Evolutionary conservation across 2,888 invertebrate species (phyloP).

Genomic region (Plusia festucae): DNA sequence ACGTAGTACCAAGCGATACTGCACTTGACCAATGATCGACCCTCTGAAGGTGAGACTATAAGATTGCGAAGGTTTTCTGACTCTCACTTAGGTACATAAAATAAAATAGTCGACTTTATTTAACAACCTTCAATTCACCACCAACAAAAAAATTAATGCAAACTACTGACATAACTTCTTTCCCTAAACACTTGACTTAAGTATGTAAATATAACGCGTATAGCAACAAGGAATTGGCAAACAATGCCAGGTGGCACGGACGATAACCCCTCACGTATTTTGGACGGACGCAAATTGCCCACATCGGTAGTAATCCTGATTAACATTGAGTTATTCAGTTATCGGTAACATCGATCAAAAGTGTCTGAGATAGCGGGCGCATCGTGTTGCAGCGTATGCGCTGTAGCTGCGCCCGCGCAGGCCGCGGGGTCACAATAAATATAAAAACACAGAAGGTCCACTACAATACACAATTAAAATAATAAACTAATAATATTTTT

Average conservation of each 20-base stretch:
- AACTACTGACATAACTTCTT: background rate
- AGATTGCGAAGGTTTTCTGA: background rate
- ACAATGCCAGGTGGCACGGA: slow-evolving; percentile 36
- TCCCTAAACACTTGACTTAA: slow-evolving; percentile 9
- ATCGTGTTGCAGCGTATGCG: slow-evolving; percentile 57
- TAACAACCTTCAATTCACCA: no score
- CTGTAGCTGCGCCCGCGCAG: slow-evolving; percentile 53
- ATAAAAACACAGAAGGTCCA: slow-evolving; percentile 33
- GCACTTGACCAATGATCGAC: slow-evolving; percentile 18
- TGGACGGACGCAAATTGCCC: slow-evolving; percentile 21
- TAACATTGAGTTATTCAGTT: slow-evolving; percentile 33
- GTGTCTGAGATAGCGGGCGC: slow-evolving; percentile 43
- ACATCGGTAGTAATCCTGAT: background rate
- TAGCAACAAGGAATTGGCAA: slow-evolving; percentile 49
- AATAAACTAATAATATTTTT: background rate
- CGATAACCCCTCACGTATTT: slow-evolving; percentile 51
- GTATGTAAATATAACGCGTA: slow-evolving; percentile 24
- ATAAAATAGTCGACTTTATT: no score
- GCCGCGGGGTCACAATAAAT: slow-evolving; percentile 58
- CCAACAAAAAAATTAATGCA: no score
- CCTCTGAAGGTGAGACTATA: background rate
- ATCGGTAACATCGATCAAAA: slow-evolving; percentile 48
- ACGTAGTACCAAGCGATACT: background rate
- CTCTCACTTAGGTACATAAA: background rate
- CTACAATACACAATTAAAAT: background rate